Conservation (phyloP, 2,888 invertebrate species). For the Atrina japonica region DNA sequence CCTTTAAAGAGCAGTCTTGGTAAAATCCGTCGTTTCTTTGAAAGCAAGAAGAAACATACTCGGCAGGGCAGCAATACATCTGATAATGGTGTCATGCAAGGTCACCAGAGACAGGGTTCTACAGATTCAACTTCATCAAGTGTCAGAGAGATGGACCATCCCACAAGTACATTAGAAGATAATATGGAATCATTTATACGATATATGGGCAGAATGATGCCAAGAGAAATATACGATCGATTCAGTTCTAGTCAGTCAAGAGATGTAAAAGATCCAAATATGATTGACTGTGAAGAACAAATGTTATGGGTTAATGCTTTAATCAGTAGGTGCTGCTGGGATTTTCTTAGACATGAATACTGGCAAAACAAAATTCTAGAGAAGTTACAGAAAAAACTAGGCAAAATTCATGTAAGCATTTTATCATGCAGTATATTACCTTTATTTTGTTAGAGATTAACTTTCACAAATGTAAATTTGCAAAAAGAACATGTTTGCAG, state of each 20-base stretch:
- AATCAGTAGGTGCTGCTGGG: slow-evolving; percentile 89
- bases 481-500: too few species aligned
- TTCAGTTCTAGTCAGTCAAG: slow-evolving; percentile 53
- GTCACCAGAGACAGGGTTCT: slow-evolving; percentile 64
- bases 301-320: slow-evolving; percentile 86
- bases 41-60: slow-evolving; percentile 32
- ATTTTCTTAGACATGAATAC: slow-evolving; percentile 88
- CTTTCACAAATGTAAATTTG: too few species aligned
- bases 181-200: slow-evolving; percentile 67
- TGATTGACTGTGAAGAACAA: slow-evolving; percentile 73
- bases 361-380: slow-evolving; percentile 88
- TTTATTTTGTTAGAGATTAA: background rate
- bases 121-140: slow-evolving; percentile 66
- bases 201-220: slow-evolving; percentile 77
- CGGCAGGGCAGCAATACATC: slow-evolving; percentile 44
- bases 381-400: slow-evolving; percentile 92
- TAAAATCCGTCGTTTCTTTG: slow-evolving; percentile 60
- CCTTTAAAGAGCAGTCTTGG: slow-evolving; percentile 67
- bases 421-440: background rate
- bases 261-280: background rate
- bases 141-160: slow-evolving; percentile 15
- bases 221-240: slow-evolving; percentile 52
- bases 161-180: slow-evolving; percentile 34
- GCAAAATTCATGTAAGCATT: slow-evolving; percentile 88
- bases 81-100: slow-evolving; percentile 20